Evolutionary conservation across 2,888 invertebrate genomes (phyloP).

Genomic region (Limenitis camilla): DNA sequence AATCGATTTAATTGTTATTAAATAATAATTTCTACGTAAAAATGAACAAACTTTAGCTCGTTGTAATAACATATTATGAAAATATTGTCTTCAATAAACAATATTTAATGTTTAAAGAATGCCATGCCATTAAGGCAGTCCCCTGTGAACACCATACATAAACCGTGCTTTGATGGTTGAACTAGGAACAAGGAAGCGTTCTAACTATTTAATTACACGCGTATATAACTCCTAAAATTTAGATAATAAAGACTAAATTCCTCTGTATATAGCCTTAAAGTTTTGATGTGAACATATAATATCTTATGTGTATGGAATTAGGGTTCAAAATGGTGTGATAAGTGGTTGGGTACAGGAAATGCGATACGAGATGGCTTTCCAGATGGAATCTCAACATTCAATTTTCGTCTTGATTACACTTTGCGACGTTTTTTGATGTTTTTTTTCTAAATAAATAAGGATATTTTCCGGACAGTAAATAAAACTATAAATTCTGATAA

Average conservation of each 20-base stretch:
- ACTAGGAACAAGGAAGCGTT: background rate
- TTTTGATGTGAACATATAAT: too few relatives aligned
- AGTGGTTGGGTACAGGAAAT: slow-evolving; percentile 25
- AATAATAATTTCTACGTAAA: too few relatives aligned
- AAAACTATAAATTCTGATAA: too few relatives aligned
- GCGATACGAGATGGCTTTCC: slow-evolving; percentile 34
- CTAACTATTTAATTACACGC: background rate
- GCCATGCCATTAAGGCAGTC: too few relatives aligned
- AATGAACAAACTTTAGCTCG: too few relatives aligned
- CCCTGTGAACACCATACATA: background rate
- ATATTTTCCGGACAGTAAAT: too few relatives aligned
- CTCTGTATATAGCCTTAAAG: background rate
- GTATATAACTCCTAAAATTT: background rate
- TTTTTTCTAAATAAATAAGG: background rate
- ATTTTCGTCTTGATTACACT: slow-evolving; percentile 15
- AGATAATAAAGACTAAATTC: background rate
- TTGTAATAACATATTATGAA: too few relatives aligned
- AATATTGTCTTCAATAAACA: too few relatives aligned
- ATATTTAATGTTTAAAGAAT: too few relatives aligned
- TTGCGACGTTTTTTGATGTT: background rate
- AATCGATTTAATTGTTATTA: too few relatives aligned
- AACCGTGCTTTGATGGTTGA: background rate
- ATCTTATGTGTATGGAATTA: background rate
- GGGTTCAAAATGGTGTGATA: background rate
- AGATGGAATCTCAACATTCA: slow-evolving; percentile 30